Evolutionary conservation across 2,797 vertebrate species (phyloP).

Genomic region (Crax fasciolata): DNA sequence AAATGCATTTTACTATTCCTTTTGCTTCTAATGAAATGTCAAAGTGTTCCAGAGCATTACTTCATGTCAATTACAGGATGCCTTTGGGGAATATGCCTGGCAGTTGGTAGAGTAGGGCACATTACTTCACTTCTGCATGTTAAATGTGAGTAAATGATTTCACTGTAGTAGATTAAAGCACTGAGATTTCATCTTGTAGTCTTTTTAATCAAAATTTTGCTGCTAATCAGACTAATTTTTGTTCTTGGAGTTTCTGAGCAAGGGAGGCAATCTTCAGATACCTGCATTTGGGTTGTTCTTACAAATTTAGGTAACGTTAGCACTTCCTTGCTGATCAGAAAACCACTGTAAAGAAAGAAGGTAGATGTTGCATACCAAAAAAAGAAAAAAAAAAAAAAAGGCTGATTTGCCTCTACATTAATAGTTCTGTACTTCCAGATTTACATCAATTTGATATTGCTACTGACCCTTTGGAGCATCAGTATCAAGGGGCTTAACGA

Average conservation of each 20-base stretch:
- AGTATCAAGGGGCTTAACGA: not conserved
- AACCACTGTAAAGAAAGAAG: not conserved
- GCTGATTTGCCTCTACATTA: not conserved
- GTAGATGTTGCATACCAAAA: not conserved
- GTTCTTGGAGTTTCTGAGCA: not conserved
- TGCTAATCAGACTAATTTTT: not conserved
- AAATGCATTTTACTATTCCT: conserved; percentile 2
- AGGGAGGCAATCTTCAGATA: not conserved
- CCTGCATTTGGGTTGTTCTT: not conserved
- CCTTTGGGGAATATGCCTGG: conserved; percentile 33
- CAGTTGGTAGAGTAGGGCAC: conserved; percentile 6
- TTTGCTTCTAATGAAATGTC: conserved; percentile 39
- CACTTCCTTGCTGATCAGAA: not conserved
- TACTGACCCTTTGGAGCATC: not conserved
- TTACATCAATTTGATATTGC: not conserved
- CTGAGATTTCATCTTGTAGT: conserved; percentile 5
- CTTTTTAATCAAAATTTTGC: not conserved
- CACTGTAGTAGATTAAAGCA: not conserved
- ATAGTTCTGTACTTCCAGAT: not conserved
- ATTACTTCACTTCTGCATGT: not conserved
- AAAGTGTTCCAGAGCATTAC: not conserved
- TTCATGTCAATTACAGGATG: conserved; percentile 17
- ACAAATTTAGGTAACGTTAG: not conserved
- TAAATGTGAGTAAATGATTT: conserved; percentile 24
- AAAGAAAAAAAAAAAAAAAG: not conserved